Conservation (phyloP, 2,113 vertebrate species). For the Falco punctatus region DNA sequence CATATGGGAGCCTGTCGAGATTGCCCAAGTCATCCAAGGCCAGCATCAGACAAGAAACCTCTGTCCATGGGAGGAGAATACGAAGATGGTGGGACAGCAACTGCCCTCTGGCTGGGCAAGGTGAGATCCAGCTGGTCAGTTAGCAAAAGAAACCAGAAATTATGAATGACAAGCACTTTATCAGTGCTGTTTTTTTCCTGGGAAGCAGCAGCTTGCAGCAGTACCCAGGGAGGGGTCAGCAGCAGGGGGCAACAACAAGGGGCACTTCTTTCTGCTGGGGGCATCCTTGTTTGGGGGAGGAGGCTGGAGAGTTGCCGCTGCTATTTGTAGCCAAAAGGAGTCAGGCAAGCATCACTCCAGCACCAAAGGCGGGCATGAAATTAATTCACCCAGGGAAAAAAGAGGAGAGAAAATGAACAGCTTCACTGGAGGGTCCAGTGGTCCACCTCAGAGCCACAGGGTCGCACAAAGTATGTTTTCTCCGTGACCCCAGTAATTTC, state of each 20-base stretch:
- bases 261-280: not conserved
- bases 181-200: not conserved
- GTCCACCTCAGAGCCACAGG: not conserved
- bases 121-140: not conserved
- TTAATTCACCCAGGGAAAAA: not conserved
- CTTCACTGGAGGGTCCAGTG: not conserved
- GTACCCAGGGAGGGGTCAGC: accelerated
- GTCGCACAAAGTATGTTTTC: not conserved
- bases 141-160: not conserved
- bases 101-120: not conserved
- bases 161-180: not conserved
- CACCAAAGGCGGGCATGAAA: not conserved
- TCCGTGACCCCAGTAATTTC: not conserved
- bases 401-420: not conserved
- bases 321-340: not conserved
- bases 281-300: not conserved
- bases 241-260: not conserved
- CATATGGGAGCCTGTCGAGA: not conserved
- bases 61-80: not conserved
- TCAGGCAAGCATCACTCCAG: not conserved
- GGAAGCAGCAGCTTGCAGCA: not conserved
- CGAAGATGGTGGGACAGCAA: accelerated
- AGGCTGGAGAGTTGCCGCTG: not conserved
- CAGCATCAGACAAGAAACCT: not conserved
- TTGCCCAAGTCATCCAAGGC: not conserved